These are phyloP conservation scores for Isotomurus palustris DNA, from an alignment of 2,888 invertebrate species.

Conservation along the genomic window DNA sequence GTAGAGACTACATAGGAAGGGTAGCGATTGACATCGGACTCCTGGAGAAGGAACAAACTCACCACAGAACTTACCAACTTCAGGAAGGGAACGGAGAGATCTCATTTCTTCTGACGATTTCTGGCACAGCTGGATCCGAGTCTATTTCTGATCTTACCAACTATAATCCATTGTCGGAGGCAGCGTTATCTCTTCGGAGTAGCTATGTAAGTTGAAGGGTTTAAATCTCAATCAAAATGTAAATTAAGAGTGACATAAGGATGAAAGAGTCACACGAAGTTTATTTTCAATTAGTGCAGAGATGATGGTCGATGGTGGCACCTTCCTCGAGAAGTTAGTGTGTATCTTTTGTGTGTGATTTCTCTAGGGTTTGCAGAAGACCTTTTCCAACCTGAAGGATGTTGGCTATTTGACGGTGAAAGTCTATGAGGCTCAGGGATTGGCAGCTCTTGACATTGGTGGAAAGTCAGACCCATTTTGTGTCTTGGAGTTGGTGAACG, in stretches of 20 bases:
- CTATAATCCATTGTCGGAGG: conserved; percentile 73
- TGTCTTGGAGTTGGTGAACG: conserved; percentile 90
- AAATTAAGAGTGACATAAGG: background rate
- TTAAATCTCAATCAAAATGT: no score
- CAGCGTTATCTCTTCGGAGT: conserved; percentile 50
- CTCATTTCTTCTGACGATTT: conserved; percentile 85
- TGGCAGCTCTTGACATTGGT: conserved; percentile 91
- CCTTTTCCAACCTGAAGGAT: no score
- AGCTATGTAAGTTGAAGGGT: conserved; percentile 19
- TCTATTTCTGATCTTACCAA: conserved; percentile 86
- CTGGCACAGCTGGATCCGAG: conserved; percentile 88
- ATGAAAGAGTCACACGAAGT: background rate
- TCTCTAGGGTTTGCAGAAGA: conserved; percentile 64
- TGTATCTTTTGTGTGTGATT: conserved; percentile 50
- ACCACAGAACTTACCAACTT: conserved; percentile 79
- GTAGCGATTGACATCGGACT: conserved; percentile 77
- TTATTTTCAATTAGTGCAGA: background rate
- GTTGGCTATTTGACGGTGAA: conserved; percentile 93
- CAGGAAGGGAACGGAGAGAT: conserved; percentile 75
- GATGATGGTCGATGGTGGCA: conserved; percentile 62
- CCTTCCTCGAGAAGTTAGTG: conserved; percentile 3
- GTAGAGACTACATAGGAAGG: conserved; percentile 50
- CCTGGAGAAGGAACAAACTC: conserved; percentile 84
- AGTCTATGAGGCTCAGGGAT: conserved; percentile 70
- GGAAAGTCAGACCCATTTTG: conserved; percentile 99